Evolutionary conservation across 1,140 invertebrate species (phyloP), one percentile per base, ranked within the genome.

Genomic region (Sycophila sp.): DNA sequence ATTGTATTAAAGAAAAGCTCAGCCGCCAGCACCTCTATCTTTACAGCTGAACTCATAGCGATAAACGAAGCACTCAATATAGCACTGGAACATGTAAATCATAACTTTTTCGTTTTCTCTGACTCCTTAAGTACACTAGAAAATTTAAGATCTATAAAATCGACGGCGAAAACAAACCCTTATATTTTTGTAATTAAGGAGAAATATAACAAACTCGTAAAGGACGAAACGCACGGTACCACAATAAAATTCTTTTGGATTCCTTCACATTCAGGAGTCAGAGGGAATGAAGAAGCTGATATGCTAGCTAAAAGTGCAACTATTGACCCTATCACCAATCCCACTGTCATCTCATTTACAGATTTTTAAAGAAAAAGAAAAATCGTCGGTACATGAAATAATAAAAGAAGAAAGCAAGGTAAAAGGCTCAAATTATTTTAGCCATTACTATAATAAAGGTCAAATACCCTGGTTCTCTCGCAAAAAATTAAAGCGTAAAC

Each of bases 201-300:
- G 1, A 56, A 56, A 17, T 36, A 36, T 28, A 36, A 56, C n/a
- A 11, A 40, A 40, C 11, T 2, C 2, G 1, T 22, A 22, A 40
- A 45, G 2, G 2, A 22, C 11, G 10, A 22, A 24, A 62, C 22
- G 15, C 34, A 8, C 15, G 17, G 26, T 15, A 2, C 2, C n/a
- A n/a, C 42, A 15, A 60, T 69, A 2, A 15, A 32, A 13, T 51
- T 69, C 19, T 60, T 22, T 28, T 69, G 67, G 67, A 62, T 69
- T 11, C 67, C 67, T 6, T 60, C 67, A 2, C 67, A 69, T 36
- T 15, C 51, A 8, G 67, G 67, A 13, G 36, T 69, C 17, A 30
- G 0, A 17, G 55, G 55, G 2, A 69, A 69, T 60, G 56, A 69
- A 17, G 10, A 15, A 15, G 67, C 19, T 13, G 67, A 69, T 22